Evolutionary conservation across 2,888 invertebrate genomes (phyloP).

Genomic region (Entomobrya proxima): DNA sequence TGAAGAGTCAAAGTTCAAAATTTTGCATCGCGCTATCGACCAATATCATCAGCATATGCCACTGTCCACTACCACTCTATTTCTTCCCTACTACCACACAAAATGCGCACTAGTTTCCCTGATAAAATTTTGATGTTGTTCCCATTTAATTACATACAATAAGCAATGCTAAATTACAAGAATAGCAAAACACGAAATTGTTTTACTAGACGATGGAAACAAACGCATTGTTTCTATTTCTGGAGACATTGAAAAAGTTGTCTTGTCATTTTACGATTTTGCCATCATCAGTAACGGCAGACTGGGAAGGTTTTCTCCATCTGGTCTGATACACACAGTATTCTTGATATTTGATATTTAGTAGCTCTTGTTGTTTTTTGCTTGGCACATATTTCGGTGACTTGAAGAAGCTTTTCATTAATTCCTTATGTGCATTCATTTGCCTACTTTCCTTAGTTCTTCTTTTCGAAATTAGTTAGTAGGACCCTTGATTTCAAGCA

Average conservation of each 20-base stretch:
- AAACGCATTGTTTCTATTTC: constrained; percentile 2
- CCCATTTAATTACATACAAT: too few species aligned
- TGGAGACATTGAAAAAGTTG: constrained; percentile 41
- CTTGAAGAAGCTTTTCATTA: neutral
- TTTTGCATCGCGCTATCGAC: too few species aligned
- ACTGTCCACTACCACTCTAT: too few species aligned
- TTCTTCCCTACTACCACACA: too few species aligned
- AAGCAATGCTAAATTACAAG: too few species aligned
- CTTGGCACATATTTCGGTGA: neutral
- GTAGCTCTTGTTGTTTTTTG: neutral
- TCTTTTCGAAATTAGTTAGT: neutral
- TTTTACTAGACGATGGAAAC: neutral
- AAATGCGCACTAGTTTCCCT: too few species aligned
- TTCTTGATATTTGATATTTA: too few species aligned
- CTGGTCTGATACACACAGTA: neutral
- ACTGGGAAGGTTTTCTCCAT: neutral
- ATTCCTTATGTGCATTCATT: neutral
- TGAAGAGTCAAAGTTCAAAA: too few species aligned
- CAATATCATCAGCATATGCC: too few species aligned
- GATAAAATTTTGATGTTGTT: too few species aligned
- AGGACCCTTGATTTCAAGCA: neutral
- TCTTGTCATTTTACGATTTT: constrained; percentile 24
- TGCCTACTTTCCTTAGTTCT: neutral
- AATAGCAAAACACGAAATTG: neutral
- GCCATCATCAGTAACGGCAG: constrained; percentile 27